These are phyloP conservation scores for Galleria mellonella DNA, from an alignment of 1,140 invertebrate species.

Conservation along the genomic window DNA sequence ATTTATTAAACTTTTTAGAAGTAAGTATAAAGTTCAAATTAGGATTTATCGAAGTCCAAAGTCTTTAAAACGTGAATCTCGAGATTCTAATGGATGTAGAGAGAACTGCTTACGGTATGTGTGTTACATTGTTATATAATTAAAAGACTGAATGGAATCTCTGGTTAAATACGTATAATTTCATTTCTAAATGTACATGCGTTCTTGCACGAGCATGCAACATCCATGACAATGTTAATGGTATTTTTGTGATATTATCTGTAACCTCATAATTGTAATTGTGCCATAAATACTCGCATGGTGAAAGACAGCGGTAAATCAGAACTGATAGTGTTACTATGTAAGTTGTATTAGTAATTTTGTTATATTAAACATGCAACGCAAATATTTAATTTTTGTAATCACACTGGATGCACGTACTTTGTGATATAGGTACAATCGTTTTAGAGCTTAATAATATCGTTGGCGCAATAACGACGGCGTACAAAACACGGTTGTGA, in stretches of 20 bases:
- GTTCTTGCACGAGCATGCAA: slow-evolving; percentile 10
- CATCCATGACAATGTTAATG: slow-evolving; percentile 30
- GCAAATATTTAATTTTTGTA: slow-evolving; percentile 5
- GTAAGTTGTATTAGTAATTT: slow-evolving; percentile 11
- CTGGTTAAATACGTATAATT: slow-evolving; percentile 11
- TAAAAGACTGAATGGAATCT: slow-evolving; percentile 57
- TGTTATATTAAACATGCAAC: slow-evolving; percentile 2
- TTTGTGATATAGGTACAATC: not conserved
- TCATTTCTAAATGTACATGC: slow-evolving; percentile 4
- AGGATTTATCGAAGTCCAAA: slow-evolving; percentile 5
- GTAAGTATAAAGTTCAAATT: slow-evolving; percentile 36
- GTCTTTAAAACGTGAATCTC: too few relatives aligned
- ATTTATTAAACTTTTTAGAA: slow-evolving; percentile 12
- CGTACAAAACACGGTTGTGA: slow-evolving; percentile 32
- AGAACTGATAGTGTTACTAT: slow-evolving; percentile 18
- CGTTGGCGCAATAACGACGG: not conserved
- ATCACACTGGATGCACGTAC: not conserved
- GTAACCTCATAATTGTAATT: slow-evolving; percentile 17
- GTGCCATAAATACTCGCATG: slow-evolving; percentile 33
- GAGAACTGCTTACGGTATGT: too few relatives aligned
- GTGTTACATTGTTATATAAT: not conserved
- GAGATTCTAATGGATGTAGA: too few relatives aligned
- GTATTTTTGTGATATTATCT: slow-evolving; percentile 23
- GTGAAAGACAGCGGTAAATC: slow-evolving; percentile 11
- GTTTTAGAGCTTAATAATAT: not conserved